A percentile compares a stretch with the other conserved stretches of the same genome.
These are phyloP conservation scores for Amphipyra berbera DNA, from an alignment of 2,888 invertebrate species.

Conservation along the genomic window DNA sequence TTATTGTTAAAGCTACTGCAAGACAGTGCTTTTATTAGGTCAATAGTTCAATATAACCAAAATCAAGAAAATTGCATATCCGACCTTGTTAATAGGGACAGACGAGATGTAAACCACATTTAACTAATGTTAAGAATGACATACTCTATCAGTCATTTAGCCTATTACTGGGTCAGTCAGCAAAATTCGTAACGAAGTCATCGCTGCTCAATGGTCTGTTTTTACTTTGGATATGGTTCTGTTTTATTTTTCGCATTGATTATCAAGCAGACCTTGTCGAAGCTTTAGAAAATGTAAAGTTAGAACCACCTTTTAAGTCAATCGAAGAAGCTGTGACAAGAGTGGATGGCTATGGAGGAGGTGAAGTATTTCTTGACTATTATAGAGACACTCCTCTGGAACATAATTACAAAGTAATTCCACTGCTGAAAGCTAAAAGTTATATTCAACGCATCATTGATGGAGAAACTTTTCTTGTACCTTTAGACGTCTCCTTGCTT, in stretches of 20 bases:
- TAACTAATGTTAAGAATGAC: constrained; percentile 33
- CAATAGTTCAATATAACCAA: too few species aligned
- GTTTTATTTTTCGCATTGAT: constrained; percentile 71
- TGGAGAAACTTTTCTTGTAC: constrained; percentile 70
- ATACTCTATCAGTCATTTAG: constrained; percentile 64
- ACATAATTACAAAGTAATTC: constrained; percentile 55
- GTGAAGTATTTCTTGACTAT: constrained; percentile 54
- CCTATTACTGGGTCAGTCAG: constrained; percentile 73
- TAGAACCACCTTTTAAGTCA: constrained; percentile 67
- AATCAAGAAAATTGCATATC: too few species aligned
- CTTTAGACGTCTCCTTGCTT: constrained; percentile 56
- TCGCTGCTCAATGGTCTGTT: constrained; percentile 67
- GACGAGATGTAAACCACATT: constrained; percentile 45
- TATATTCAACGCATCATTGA: constrained; percentile 61
- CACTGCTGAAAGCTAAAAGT: constrained; percentile 44
- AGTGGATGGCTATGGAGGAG: constrained; percentile 70
- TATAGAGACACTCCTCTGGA: constrained; percentile 63
- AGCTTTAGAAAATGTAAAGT: constrained; percentile 63
- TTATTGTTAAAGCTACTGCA: too few species aligned
- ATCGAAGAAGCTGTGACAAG: constrained; percentile 65
- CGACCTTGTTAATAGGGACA: too few species aligned
- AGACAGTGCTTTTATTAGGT: too few species aligned
- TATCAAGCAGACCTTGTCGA: constrained; percentile 74
- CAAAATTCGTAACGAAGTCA: constrained; percentile 65
- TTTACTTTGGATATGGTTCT: constrained; percentile 77